Base-by-base conservation (phyloP, 2,888 invertebrate genomes). In the Aspidapion aeneum region DNA sequence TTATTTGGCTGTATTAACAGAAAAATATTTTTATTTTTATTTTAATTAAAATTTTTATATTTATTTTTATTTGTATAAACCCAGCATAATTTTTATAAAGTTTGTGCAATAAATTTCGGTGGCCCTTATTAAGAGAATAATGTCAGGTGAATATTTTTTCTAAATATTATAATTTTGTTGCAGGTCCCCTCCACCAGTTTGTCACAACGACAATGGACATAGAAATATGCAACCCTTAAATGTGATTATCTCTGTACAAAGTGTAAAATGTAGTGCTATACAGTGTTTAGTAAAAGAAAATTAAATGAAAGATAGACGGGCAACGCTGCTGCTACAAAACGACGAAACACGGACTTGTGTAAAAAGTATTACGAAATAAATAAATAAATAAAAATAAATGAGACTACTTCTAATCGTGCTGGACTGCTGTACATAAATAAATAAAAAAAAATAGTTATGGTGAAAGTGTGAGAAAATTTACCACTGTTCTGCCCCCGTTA, bases 221-320 rank as follows among this genome's bases (percentile, higher is more conserved):
- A 79, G 76, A 79, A 79, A 78, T 79, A 79, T 78, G 79, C 79
- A 79, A 80, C 79, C 80, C 78, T 79, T 81, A 80, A 81, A 83
- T 85, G 85, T 85, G 85, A 85, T 85, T 84, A 83, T 84, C 83
- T 83, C 82, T 85, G 85, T 85, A 85, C 85, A 85, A 84, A 82
- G 82, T 83, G 81, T 81, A 81, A 79, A 81, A 80, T n/a, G n/a
- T n/a, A 80, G 80, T 80, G 80, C 80, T 79, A 77, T 79, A 79
- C 79, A 78, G 80, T 80, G 79, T 79, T 77, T 79, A 76, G 76
- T 74, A 75, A 73, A 67, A 62, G n/a, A 35, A 35, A 35, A 35
- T 35, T 35, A 35, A 35, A 60, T 60, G 62, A 61, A 54, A 64
- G 60, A 76, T 74, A 75, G 77, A 35, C 35, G 35, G 35, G 12